Percentiles rank a stretch among this genome's conserved stretches.
Conservation (phyloP, 2,113 vertebrate genomes). For the Etia nguti region DNA sequence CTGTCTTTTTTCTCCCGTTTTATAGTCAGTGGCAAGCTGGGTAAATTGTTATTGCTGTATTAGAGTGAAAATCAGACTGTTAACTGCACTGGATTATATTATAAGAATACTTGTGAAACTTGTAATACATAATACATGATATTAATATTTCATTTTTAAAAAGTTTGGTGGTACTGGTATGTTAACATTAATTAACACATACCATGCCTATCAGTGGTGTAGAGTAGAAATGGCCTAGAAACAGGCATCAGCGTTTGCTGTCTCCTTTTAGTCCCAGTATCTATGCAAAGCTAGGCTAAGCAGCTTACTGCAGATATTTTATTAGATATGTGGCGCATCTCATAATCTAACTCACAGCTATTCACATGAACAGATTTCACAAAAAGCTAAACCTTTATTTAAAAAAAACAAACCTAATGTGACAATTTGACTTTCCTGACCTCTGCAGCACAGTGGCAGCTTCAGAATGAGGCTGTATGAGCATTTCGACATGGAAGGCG, state of each 20-base stretch:
- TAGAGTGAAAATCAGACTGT: neutral
- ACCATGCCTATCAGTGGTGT: neutral
- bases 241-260: neutral
- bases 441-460: conserved; percentile 46
- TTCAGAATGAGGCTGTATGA: conserved; percentile 66
- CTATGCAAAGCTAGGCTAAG: neutral
- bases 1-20: neutral
- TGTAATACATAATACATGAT: neutral
- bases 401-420: neutral
- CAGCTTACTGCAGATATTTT: neutral
- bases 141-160: neutral
- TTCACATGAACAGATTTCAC: neutral
- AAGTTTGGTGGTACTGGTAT: neutral
- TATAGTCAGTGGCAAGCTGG: neutral
- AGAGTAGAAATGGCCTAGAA: neutral
- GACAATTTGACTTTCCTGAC: neutral
- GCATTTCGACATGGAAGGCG: conserved; percentile 63
- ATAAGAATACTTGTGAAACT: neutral
- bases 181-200: neutral
- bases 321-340: neutral
- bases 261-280: neutral
- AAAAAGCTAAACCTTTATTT: neutral
- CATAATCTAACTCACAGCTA: neutral
- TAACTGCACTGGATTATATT: neutral
- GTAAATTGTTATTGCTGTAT: neutral